A percentile compares a stretch with the other conserved stretches of the same genome.
phyloP scores from a whole-genome alignment of 1,140 invertebrate genomes.

The Bombus vancouverensis region DNA sequence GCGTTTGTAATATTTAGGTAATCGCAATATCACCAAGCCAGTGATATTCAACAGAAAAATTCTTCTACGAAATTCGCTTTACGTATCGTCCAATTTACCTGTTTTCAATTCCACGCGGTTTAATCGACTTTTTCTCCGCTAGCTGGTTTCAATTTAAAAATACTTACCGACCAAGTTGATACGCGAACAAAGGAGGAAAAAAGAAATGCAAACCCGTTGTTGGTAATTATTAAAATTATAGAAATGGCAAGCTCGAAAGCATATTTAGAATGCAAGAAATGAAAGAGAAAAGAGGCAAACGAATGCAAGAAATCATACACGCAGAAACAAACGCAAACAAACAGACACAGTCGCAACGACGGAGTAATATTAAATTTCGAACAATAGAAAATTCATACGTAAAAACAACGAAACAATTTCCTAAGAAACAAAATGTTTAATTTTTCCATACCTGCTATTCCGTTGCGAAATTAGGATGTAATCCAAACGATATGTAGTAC shows the following conservation, averaged over 20 bases:
- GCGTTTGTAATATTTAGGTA: background rate
- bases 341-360: background rate
- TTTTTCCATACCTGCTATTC: constrained; percentile 28
- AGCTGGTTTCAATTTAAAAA: background rate
- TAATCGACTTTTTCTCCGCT: background rate
- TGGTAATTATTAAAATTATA: background rate
- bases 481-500: background rate
- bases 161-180: constrained; percentile 25
- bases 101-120: too few relatives aligned
- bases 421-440: background rate
- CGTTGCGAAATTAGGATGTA: background rate
- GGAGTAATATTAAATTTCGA: background rate
- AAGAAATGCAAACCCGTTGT: background rate
- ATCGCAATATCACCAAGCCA: background rate
- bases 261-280: background rate
- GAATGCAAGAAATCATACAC: background rate
- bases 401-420: constrained; percentile 1
- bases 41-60: background rate
- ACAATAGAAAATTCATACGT: too few relatives aligned
- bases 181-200: background rate
- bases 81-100: background rate
- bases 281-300: background rate
- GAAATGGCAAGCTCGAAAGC: background rate
- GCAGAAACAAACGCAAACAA: background rate
- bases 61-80: background rate